These are phyloP conservation scores for Lycia hirtaria DNA, from an alignment of 2,888 invertebrate species.

Conservation along the genomic window DNA sequence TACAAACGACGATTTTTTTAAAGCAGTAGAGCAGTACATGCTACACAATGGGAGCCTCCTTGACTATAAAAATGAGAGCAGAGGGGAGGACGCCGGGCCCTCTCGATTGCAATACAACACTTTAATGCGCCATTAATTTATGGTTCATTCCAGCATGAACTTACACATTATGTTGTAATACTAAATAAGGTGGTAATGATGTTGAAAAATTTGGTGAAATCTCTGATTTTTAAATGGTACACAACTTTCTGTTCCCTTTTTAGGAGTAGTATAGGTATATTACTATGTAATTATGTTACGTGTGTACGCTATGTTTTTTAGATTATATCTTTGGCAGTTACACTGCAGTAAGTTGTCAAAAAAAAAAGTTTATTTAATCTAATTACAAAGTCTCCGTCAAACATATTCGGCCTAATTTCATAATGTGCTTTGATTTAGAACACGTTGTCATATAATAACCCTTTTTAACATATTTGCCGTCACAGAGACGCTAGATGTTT, in stretches of 20 bases:
- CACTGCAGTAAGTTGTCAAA: too few relatives aligned
- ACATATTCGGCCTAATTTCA: constrained; percentile 20
- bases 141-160: constrained; percentile 38
- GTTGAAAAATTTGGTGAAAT: too few relatives aligned
- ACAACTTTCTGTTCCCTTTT: too few relatives aligned
- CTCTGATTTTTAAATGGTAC: too few relatives aligned
- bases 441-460: constrained; percentile 55
- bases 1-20: neutral
- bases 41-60: constrained; percentile 46
- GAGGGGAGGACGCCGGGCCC: constrained; percentile 45
- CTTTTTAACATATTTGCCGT: constrained; percentile 61
- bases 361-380: neutral
- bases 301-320: too few relatives aligned
- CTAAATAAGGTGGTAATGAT: too few relatives aligned
- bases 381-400: constrained; percentile 1
- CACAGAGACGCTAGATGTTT: constrained; percentile 59
- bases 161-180: too few relatives aligned
- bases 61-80: constrained; percentile 46
- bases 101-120: constrained; percentile 70
- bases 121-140: constrained; percentile 70
- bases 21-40: too few relatives aligned
- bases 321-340: too few relatives aligned
- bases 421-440: constrained; percentile 38
- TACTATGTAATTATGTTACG: too few relatives aligned
- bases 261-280: too few relatives aligned